Conservation (phyloP, 2,113 vertebrate species). For the Oenanthe oenanthe region DNA sequence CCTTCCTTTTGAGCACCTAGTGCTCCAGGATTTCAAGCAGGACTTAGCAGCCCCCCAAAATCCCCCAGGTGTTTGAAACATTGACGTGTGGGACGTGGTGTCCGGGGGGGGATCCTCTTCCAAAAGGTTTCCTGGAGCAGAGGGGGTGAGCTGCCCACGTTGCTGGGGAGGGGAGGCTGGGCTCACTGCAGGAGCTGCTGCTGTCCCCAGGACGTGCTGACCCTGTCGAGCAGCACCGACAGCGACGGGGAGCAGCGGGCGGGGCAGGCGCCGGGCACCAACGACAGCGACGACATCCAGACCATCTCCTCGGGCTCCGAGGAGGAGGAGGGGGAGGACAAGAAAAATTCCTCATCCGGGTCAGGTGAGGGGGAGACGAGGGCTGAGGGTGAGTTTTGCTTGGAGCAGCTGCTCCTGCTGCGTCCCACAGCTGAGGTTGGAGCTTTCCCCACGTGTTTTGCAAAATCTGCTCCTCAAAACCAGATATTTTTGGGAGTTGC, state of each 20-base stretch:
- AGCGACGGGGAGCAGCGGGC: slow-evolving; percentile 72
- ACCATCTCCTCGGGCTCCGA: slow-evolving; percentile 95
- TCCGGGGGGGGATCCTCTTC: neutral
- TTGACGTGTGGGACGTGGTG: neutral
- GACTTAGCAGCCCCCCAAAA: neutral
- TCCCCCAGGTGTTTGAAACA: fast-evolving
- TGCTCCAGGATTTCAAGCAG: neutral
- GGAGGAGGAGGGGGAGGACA: slow-evolving; percentile 86
- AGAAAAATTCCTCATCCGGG: slow-evolving; percentile 68
- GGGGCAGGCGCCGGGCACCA: slow-evolving; percentile 62
- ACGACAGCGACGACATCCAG: slow-evolving; percentile 95
- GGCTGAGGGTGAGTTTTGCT: neutral
- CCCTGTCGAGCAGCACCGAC: slow-evolving; percentile 85
- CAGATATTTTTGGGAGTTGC: fast-evolving
- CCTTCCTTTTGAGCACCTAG: neutral
- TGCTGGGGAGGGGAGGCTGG: neutral
- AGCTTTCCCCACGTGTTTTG: fast-evolving
- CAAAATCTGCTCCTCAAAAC: fast-evolving
- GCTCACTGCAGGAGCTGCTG: neutral
- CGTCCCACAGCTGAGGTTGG: fast-evolving
- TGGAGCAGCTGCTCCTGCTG: neutral
- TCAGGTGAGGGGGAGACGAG: neutral
- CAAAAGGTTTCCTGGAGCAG: neutral
- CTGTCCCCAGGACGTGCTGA: slow-evolving; percentile 83
- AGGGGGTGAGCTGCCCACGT: fast-evolving